Evolutionary conservation across 2,113 vertebrate genomes (phyloP), one percentile per base, ranked within the genome.

Genomic region (Chloroceryle aenea): DNA sequence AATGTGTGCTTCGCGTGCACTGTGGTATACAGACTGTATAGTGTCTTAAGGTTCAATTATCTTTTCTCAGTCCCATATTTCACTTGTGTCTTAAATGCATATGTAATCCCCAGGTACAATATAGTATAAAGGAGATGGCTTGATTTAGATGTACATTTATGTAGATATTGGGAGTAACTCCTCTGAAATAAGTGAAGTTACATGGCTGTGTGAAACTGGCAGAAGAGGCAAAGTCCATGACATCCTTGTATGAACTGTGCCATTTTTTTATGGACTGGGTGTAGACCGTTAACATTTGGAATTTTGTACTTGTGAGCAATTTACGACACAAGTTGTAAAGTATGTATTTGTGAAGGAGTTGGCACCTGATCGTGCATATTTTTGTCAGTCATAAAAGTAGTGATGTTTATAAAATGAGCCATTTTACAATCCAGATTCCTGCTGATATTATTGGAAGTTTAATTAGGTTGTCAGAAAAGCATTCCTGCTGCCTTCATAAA

Each of bases 371-470:
- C 2, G 2, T 64, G 85, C 77, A 59, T 93, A 92, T 94, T 93
- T 94, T 90, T 87, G 56, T 92, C 86, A 92, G 86, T 94, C 79
- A 50, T 96, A 93, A 92, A 94, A 86, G 88, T 72, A 85, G 88
- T n/a, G 68, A 89, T 93, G 88, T 95, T 92, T 94, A 93, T 91
- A 90, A 93, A 95, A 93, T 90, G 90, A 97, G 88, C 92, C 52
- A 64, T 95, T 96, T 95, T 87, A 92, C 90, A 94, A 81, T 95
- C 10, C 92, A 78, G 82, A 86, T 96, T 90, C 95, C 88, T 94
- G 90, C 92, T 96, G 85, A 85, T 87, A 84, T 95, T 96, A 96
- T 85, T 96, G 94, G 91, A 94, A 93, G 90, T 93, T 91, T 95
- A 96, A 91, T 96, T 95, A 93, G 58, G 50, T 63, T 94, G 87